Percentiles rank a stretch among this genome's conserved stretches.
Evolutionary conservation across 2,113 vertebrate genomes (phyloP).

Genomic region (Myocastor coypus): DNA sequence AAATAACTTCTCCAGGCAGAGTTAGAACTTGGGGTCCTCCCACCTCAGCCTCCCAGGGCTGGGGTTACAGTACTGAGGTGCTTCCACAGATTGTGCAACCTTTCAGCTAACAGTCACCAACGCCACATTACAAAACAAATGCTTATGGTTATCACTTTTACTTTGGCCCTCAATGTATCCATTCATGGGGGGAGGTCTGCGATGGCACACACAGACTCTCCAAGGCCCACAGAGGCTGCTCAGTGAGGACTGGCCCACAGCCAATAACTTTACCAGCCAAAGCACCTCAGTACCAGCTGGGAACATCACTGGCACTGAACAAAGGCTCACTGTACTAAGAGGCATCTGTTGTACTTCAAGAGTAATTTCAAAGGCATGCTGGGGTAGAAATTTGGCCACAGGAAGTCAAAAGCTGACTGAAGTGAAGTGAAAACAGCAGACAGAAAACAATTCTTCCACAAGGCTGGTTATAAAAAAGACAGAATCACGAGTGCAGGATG

Average conservation of each 20-base stretch:
- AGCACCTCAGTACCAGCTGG: neutral
- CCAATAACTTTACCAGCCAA: neutral
- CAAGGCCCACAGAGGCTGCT: neutral
- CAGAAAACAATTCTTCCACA: slow-evolving; percentile 1
- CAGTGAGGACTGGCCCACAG: neutral
- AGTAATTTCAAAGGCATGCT: slow-evolving; percentile 12
- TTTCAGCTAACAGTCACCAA: neutral
- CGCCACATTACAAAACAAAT: neutral
- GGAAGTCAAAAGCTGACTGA: slow-evolving; percentile 33
- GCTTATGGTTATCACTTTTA: neutral
- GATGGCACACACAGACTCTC: neutral
- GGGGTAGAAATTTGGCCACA: neutral
- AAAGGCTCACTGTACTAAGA: neutral
- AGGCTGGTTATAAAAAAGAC: neutral
- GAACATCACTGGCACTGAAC: neutral
- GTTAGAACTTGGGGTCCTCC: neutral
- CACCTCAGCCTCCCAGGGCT: neutral
- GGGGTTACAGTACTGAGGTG: neutral
- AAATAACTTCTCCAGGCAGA: neutral
- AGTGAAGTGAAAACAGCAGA: slow-evolving; percentile 15
- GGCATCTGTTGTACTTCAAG: neutral
- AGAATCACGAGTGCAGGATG: neutral
- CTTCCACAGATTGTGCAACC: neutral
- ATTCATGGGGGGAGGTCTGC: neutral
- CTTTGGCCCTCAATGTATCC: neutral